Conservation (phyloP, 2,797 vertebrate species). For the Fistularia tabacaria region DNA sequence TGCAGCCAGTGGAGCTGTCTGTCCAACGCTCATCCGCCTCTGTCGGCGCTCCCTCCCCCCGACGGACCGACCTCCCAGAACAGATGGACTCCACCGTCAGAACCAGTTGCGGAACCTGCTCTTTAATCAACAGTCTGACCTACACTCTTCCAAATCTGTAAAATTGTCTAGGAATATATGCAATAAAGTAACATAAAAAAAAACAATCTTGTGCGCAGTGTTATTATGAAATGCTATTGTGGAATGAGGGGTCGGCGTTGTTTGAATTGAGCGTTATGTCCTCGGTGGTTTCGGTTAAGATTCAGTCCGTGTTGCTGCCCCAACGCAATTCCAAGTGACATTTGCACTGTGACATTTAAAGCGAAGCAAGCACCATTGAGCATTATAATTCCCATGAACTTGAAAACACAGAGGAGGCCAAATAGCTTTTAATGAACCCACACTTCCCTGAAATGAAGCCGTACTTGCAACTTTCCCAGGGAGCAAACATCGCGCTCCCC, state of each 20-base stretch:
- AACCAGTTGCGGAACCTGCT: conserved; percentile 4
- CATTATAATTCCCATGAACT: conserved; percentile 28
- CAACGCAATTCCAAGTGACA: not conserved
- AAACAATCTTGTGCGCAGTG: conserved; percentile 2
- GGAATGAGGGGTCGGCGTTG: conserved; percentile 4
- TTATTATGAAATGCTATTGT: conserved; percentile 2
- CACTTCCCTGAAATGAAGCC: conserved; percentile 24
- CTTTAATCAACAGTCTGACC: conserved; percentile 1
- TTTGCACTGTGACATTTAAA: conserved; percentile 46
- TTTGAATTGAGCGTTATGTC: not conserved
- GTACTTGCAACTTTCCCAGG: conserved; percentile 31
- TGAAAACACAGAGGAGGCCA: conserved; percentile 18
- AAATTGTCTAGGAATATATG: conserved; percentile 1
- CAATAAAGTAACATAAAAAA: conserved; percentile 23
- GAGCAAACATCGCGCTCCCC: too few species aligned
- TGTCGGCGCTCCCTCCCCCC: not conserved
- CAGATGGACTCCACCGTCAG: not conserved
- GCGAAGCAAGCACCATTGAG: conserved; percentile 11
- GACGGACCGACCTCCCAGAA: conserved; percentile 11
- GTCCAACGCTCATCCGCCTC: conserved; percentile 15
- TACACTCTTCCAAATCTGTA: not conserved
- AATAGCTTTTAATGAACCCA: conserved; percentile 27
- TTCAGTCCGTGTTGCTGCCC: conserved; percentile 8
- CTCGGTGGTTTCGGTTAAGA: conserved; percentile 6
- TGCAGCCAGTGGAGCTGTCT: conserved; percentile 94